phyloP scores from a whole-genome alignment of 2,113 vertebrate species.

The Oreochromis spilurus region DNA sequence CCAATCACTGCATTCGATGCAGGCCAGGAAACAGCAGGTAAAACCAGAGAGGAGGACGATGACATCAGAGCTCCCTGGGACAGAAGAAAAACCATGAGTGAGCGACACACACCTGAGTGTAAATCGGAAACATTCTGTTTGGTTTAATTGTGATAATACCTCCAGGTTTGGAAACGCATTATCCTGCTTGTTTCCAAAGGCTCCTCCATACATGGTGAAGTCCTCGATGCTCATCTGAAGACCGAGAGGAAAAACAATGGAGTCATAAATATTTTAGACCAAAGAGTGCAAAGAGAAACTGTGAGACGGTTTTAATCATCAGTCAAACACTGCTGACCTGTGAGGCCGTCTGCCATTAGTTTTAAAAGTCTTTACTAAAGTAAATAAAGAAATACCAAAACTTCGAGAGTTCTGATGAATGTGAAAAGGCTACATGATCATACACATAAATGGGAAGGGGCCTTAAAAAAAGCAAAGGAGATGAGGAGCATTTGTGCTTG shows the following conservation, averaged over 20 bases:
- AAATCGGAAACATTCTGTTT: fast-evolving
- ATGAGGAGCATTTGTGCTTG: fast-evolving
- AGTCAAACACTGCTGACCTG: neutral
- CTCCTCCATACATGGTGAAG: constrained; percentile 86
- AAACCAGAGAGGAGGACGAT: constrained; percentile 77
- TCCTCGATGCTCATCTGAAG: constrained; percentile 85
- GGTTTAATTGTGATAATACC: constrained; percentile 56
- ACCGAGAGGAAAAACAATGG: neutral
- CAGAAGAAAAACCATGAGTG: neutral
- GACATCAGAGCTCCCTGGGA: constrained; percentile 72
- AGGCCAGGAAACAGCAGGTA: constrained; percentile 82
- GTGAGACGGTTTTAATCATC: neutral
- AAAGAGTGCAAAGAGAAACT: fast-evolving
- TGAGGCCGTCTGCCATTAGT: neutral
- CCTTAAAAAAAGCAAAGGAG: neutral
- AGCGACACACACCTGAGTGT: neutral
- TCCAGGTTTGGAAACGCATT: constrained; percentile 83
- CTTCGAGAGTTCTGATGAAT: neutral
- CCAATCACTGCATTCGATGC: constrained; percentile 77
- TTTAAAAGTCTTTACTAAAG: neutral
- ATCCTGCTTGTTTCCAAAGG: constrained; percentile 88
- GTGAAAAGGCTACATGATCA: neutral
- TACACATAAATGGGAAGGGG: fast-evolving
- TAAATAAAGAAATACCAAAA: neutral
- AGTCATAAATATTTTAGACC: neutral